phyloP scores from a whole-genome alignment of 2,113 vertebrate species.

The Sorex araneus region DNA sequence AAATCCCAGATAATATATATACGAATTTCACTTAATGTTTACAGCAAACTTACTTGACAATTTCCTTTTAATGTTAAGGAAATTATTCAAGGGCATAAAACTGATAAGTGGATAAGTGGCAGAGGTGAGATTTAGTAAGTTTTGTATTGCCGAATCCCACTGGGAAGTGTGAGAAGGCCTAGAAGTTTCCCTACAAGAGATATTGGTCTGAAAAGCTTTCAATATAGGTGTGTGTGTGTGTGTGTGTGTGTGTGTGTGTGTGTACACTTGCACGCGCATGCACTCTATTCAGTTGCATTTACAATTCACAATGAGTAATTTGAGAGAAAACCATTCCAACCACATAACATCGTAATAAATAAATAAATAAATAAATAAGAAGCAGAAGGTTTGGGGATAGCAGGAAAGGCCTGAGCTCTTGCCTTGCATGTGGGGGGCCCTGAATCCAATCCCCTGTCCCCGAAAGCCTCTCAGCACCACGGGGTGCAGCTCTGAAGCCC shows the following conservation, averaged over 20 bases:
- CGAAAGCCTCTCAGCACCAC: too few relatives aligned
- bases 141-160: background rate
- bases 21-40: constrained; percentile 20
- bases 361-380: constrained; percentile 3
- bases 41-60: background rate
- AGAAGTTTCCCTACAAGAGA: background rate
- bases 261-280: background rate
- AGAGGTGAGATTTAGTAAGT: background rate
- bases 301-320: constrained; percentile 13
- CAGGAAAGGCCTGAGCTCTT: too few relatives aligned
- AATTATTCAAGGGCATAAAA: background rate
- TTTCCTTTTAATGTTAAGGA: constrained; percentile 26
- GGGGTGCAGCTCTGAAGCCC: too few relatives aligned
- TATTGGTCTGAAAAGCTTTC: background rate
- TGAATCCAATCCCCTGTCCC: too few relatives aligned
- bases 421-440: too few relatives aligned
- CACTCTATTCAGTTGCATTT: background rate
- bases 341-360: constrained; percentile 2
- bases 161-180: background rate
- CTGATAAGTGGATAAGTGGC: background rate
- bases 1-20: background rate
- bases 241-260: too few relatives aligned
- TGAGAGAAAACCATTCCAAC: constrained; percentile 9
- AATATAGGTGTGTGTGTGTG: too few relatives aligned
- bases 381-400: too few relatives aligned